A percentile compares a stretch with the other conserved stretches of the same genome.
phyloP scores from a whole-genome alignment of 2,113 vertebrate species.

The Porphyrio hochstetteri region DNA sequence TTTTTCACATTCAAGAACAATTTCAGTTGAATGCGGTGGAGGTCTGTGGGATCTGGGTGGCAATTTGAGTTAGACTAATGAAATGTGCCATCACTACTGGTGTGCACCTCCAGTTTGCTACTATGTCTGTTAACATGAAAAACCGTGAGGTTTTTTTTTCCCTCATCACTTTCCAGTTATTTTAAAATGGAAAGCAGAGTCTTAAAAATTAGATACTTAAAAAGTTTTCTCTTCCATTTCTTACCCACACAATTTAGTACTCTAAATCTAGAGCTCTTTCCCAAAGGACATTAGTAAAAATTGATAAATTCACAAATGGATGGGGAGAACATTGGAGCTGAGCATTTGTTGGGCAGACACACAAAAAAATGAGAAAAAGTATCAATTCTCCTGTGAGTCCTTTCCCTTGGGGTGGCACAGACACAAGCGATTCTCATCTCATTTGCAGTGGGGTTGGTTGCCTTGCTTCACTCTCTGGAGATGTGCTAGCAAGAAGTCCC shows the following conservation, averaged over 20 bases:
- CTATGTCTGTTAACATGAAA: not conserved
- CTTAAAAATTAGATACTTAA: not conserved
- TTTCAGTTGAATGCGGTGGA: not conserved
- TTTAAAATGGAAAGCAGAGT: not conserved
- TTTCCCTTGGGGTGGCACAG: not conserved
- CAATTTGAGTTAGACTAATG: not conserved
- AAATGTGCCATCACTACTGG: not conserved
- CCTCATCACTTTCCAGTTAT: not conserved
- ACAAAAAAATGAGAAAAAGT: not conserved
- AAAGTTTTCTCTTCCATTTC: not conserved
- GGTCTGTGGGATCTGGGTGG: not conserved
- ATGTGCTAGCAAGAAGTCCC: not conserved
- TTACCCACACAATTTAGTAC: not conserved
- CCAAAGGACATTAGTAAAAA: not conserved
- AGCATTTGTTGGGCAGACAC: not conserved
- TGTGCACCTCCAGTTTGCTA: not conserved
- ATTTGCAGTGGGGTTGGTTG: not conserved
- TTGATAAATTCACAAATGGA: not conserved
- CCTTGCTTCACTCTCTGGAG: not conserved
- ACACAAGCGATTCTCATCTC: accelerated
- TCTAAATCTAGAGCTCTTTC: not conserved
- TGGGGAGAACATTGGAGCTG: not conserved
- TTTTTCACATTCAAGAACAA: not conserved
- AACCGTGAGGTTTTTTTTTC: not conserved
- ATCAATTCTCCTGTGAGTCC: not conserved